Percentiles rank a stretch among this genome's conserved stretches.
Conservation (phyloP, 2,113 vertebrate species). For the Lampris megalopsis region DNA sequence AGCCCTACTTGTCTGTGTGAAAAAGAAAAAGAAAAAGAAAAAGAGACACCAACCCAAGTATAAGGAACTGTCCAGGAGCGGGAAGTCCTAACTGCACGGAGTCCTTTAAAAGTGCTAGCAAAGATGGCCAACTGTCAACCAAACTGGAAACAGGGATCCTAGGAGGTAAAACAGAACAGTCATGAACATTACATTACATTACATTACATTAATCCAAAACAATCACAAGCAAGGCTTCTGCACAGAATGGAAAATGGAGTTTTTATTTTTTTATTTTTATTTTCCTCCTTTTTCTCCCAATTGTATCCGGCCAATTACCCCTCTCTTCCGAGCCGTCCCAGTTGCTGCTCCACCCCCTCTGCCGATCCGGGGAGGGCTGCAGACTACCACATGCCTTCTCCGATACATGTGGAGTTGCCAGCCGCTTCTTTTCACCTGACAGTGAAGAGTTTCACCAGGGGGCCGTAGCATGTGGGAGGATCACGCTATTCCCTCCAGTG, state of each 20-base stretch:
- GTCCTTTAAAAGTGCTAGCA: conserved; percentile 94
- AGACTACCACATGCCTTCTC: too few species aligned
- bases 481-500: too few species aligned
- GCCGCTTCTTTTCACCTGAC: too few species aligned
- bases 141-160: conserved; percentile 95
- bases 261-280: not conserved
- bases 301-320: too few species aligned
- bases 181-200: not conserved
- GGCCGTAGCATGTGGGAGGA: too few species aligned
- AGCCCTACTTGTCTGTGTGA: not conserved
- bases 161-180: conserved; percentile 16
- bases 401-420: too few species aligned
- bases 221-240: not conserved
- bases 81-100: conserved; percentile 94
- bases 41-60: conserved; percentile 89
- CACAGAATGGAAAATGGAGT: not conserved
- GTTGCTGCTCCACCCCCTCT: too few species aligned
- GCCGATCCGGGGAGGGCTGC: too few species aligned
- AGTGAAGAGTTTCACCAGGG: too few species aligned
- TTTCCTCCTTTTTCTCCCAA: too few species aligned
- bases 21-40: not conserved
- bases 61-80: conserved; percentile 95
- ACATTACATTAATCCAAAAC: not conserved
- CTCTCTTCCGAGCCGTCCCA: too few species aligned
- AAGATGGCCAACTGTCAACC: conserved; percentile 95